Percentiles rank a stretch among this genome's conserved stretches.
Evolutionary conservation across 1,140 invertebrate species (phyloP).

Genomic region (Gryon sp.): DNA sequence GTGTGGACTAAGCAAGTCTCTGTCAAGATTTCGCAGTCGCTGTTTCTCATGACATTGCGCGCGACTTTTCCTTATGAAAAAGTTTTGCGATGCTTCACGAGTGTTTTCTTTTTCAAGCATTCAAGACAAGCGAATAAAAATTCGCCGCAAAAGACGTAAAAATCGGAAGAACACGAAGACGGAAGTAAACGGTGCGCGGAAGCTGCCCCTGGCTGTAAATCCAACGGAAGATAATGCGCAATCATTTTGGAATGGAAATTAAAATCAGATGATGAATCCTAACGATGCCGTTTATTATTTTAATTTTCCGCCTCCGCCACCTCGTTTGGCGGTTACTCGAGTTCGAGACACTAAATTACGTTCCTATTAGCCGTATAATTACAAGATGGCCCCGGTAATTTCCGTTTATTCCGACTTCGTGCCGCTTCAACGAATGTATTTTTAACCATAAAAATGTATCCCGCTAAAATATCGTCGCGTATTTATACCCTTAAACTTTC

Average conservation of each 20-base stretch:
- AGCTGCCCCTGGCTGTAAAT: conserved; percentile 73
- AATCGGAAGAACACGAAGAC: conserved; percentile 55
- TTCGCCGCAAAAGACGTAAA: conserved; percentile 37
- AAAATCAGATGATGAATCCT: conserved; percentile 81
- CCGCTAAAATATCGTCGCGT: conserved; percentile 62
- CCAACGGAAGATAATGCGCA: conserved; percentile 79
- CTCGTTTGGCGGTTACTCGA: conserved; percentile 75
- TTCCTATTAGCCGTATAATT: conserved; percentile 81
- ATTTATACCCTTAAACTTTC: conserved; percentile 61
- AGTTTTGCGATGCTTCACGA: conserved; percentile 8
- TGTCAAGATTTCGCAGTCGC: conserved; percentile 2
- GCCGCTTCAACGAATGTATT: conserved; percentile 67
- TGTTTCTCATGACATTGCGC: neutral
- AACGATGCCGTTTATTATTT: conserved; percentile 81
- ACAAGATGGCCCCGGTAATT: conserved; percentile 80
- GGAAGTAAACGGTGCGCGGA: conserved; percentile 62
- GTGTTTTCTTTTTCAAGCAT: no score
- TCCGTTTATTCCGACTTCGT: conserved; percentile 79
- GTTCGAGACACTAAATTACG: conserved; percentile 80
- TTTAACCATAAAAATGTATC: conserved; percentile 65
- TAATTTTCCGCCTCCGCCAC: conserved; percentile 77
- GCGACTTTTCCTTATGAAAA: conserved; percentile 17
- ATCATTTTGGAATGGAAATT: conserved; percentile 80
- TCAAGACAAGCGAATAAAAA: conserved; percentile 30
- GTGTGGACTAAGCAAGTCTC: neutral